Conservation (phyloP, 2,797 vertebrate genomes). For the Tarsius wallacei region DNA sequence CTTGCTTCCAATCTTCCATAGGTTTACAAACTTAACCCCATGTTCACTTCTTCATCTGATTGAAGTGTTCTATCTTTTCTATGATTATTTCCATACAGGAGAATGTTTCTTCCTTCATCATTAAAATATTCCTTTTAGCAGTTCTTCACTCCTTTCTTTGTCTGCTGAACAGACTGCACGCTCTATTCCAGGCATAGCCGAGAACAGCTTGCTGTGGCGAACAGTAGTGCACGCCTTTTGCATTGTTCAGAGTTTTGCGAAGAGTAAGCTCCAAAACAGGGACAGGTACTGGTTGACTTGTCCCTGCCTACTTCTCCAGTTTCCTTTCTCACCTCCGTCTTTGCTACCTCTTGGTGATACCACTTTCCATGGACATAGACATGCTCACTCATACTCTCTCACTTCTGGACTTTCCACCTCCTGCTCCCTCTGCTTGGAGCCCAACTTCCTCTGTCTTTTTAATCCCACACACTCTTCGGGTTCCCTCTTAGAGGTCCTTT, state of each 20-base stretch:
- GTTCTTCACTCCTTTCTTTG: background rate
- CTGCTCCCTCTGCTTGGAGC: background rate
- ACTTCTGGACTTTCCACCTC: background rate
- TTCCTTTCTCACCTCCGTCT: background rate
- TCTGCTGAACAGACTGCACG: background rate
- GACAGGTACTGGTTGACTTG: background rate
- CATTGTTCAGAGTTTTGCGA: background rate
- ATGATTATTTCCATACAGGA: background rate
- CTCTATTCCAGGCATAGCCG: background rate
- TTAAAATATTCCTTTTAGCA: background rate
- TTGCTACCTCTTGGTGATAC: background rate
- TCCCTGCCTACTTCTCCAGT: background rate
- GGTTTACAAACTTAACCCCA: background rate
- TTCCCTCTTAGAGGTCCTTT: background rate
- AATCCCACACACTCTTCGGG: background rate
- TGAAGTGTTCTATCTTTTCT: background rate
- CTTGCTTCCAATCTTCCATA: background rate
- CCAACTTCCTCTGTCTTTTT: fast-evolving
- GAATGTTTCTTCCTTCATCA: background rate
- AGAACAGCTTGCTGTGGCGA: background rate
- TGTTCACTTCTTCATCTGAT: background rate
- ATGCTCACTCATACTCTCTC: no score
- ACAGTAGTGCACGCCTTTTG: background rate
- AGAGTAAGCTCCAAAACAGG: background rate
- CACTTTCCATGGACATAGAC: background rate